Evolutionary conservation across 1,140 invertebrate genomes (phyloP).

Genomic region (Drosophila serrata): DNA sequence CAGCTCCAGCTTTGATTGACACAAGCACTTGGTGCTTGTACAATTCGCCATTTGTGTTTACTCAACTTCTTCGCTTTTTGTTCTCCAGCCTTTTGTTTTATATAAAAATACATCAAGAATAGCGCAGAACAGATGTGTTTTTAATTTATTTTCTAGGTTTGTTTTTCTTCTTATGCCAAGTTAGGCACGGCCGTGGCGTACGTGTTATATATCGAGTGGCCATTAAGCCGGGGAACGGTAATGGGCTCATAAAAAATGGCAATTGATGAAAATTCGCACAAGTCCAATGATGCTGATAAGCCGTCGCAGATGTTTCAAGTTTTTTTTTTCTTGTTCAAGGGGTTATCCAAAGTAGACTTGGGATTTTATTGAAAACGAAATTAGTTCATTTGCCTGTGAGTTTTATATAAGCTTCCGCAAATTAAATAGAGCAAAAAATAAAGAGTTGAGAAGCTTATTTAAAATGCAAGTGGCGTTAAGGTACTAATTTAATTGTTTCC

Average conservation of each 20-base stretch:
- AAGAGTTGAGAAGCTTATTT: neutral
- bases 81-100: conserved; percentile 49
- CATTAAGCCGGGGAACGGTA: conserved; percentile 47
- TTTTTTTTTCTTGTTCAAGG: conserved; percentile 15
- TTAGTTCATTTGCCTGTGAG: conserved; percentile 20
- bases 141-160: conserved; percentile 12
- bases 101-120: conserved; percentile 61
- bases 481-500: conserved; percentile 17
- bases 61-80: conserved; percentile 52
- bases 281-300: conserved; percentile 55
- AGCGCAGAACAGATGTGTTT: conserved; percentile 17
- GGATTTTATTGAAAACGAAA: conserved; percentile 1
- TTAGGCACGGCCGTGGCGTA: conserved; percentile 59
- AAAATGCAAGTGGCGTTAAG: conserved; percentile 11
- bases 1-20: conserved; percentile 62
- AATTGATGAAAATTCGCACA: conserved; percentile 55
- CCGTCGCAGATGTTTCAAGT: conserved; percentile 25
- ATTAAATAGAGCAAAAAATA: neutral
- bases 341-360: conserved; percentile 9
- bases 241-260: conserved; percentile 43
- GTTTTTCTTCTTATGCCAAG: conserved; percentile 21
- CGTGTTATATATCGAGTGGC: conserved; percentile 59
- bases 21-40: conserved; percentile 64
- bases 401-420: conserved; percentile 44
- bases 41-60: conserved; percentile 68